Base-by-base conservation (phyloP, 2,113 vertebrate species). In the Pygoscelis antarcticus region DNA sequence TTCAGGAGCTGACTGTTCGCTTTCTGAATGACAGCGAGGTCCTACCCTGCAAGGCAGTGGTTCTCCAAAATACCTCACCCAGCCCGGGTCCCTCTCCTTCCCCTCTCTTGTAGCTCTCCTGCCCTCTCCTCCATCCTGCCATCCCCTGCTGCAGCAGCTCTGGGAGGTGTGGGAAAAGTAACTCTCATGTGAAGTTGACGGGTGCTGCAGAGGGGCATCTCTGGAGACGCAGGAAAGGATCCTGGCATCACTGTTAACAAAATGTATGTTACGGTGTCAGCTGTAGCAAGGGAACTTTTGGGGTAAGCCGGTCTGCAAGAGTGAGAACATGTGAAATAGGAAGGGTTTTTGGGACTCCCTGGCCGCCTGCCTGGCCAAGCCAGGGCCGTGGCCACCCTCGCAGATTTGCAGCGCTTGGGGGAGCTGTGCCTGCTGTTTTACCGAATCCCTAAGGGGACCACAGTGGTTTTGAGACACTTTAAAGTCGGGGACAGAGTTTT, bases 151-250 rank as follows among this genome's bases (percentile, higher is more conserved):
- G 38, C 71, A 68, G 38, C 38, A 83, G 27, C 9, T 5, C 38
- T 65, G 42, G 32, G 32, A 42, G 15, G 7, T 5, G 42, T 51
- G 74, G 74, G 44, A 20, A 23, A 21, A 36, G 13, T 29, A 36
- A 22, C 0, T 1, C 9, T 70, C 9, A 0, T 2, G 22, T 32
- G 51, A 29, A 47, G 27, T 4, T 79, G 55, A 4, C 1, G 21
- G 69, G 20, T 30, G 0, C 10, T 32, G 16, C 54, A 51, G 51
- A 42, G 70, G 55, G 30, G 15, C 6, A 7, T 30, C 52, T 83
- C 11, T 40, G 60, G 71, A 55, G 32, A 4, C 3, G 1, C 18
- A 2, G 29, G 11, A 4, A 54, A 44, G 66, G 54, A 29, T 76
- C 16, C 19, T 72, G 66, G 34, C 40, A 15, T 46, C 14, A 0